These are phyloP conservation scores for Drosophila pseudotakahashii DNA, from an alignment of 2,888 invertebrate genomes.

Conservation along the genomic window DNA sequence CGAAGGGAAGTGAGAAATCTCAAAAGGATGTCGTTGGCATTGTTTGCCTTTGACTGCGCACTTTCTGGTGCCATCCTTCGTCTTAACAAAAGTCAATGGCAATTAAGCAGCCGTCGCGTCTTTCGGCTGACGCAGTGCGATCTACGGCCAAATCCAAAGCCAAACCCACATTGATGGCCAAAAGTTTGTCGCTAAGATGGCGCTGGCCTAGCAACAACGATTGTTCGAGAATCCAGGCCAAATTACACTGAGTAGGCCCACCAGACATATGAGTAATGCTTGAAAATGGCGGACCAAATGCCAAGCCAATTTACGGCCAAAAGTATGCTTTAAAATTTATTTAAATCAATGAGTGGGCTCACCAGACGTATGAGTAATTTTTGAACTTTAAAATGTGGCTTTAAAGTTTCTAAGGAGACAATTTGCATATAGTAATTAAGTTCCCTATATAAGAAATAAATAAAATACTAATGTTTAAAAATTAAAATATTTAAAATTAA, in stretches of 20 bases:
- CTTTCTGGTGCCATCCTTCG: constrained; percentile 59
- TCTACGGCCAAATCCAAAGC: constrained; percentile 14
- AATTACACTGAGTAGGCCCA: constrained; percentile 50
- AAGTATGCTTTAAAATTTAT: background rate
- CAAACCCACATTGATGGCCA: constrained; percentile 47
- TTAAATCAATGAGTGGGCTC: background rate
- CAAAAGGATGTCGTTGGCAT: constrained; percentile 66
- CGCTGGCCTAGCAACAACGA: constrained; percentile 15
- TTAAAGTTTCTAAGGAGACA: too few relatives aligned
- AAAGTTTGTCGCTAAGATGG: constrained; percentile 34
- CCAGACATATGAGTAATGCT: constrained; percentile 31
- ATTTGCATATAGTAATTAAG: too few relatives aligned
- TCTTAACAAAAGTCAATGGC: constrained; percentile 74
- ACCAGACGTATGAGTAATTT: background rate
- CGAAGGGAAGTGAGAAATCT: constrained; percentile 66
- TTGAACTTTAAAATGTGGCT: too few relatives aligned
- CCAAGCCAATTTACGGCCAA: background rate
- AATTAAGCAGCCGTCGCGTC: constrained; percentile 66
- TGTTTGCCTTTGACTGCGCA: constrained; percentile 58
- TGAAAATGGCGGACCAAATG: background rate
- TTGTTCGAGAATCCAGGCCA: constrained; percentile 42
- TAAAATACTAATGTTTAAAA: too few relatives aligned
- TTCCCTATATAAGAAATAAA: too few relatives aligned
- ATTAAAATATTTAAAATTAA: too few relatives aligned
- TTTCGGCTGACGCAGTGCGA: constrained; percentile 57